phyloP scores from a whole-genome alignment of 1,140 invertebrate species.

The Temnothorax nylanderi region DNA sequence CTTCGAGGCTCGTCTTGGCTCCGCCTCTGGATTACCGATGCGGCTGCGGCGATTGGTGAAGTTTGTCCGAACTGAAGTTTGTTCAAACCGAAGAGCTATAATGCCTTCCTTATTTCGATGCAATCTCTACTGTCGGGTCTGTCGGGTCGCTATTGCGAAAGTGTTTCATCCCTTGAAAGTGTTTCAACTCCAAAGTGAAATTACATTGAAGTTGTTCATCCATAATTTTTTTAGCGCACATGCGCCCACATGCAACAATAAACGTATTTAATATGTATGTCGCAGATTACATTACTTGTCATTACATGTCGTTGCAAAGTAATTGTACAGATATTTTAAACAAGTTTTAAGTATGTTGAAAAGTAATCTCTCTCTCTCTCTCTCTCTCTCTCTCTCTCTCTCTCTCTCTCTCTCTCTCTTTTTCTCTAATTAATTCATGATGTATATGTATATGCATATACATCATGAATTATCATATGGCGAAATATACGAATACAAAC shows the following conservation, averaged over 20 bases:
- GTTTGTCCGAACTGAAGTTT: constrained; percentile 27
- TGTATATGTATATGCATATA: too few species aligned
- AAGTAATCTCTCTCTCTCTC: background rate
- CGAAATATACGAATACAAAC: background rate
- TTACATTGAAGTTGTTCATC: background rate
- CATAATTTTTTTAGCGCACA: background rate
- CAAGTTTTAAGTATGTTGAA: background rate
- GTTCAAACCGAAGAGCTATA: background rate
- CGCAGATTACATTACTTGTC: background rate
- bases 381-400: too few species aligned
- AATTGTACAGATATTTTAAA: background rate
- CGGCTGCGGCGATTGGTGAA: constrained; percentile 23
- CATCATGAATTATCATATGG: too few species aligned
- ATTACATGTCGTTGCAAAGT: background rate
- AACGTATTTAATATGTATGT: too few species aligned
- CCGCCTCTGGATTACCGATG: constrained; percentile 46
- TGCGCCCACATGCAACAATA: too few species aligned
- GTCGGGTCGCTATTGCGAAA: background rate
- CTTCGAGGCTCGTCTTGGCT: constrained; percentile 39
- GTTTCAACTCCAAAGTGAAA: background rate
- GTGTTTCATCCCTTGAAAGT: too few species aligned
- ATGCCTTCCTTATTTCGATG: background rate
- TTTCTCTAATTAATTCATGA: too few species aligned
- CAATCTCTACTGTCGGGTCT: background rate
- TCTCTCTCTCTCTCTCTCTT: too few species aligned